Evolutionary conservation across 2,113 vertebrate species (phyloP), one percentile per base, ranked within the genome.

Genomic region (Perca flavescens): DNA sequence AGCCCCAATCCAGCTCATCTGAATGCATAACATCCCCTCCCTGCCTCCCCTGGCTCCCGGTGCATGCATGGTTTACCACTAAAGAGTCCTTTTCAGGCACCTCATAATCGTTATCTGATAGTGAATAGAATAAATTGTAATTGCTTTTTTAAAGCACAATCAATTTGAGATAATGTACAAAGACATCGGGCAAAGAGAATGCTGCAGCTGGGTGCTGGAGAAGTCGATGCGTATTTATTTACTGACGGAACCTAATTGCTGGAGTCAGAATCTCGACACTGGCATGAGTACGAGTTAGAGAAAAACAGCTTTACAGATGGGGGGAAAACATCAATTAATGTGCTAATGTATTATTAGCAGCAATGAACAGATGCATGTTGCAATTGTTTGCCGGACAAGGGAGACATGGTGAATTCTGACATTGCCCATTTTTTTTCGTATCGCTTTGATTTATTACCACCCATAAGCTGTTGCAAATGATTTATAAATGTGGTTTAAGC

Each of bases 121-220:
- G 89, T 62, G 50, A 91, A 89, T 74, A 90, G 79, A 93, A 93
- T 93, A 89, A 90, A 93, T 93, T 93, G 85, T 93, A 94, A 95
- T 94, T 92, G 93, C 84, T 90, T 94, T 93, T 94, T 94, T 88
- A 93, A 93, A 91, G 87, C 86, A 69, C 86, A 92, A 94, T 94
- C 93, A 93, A 94, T 94, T 94, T 89, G 72, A 90, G 87, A 92
- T 94, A 91, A 94, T 92, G 87, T 91, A 92, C 90, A 89, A 90
- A 93, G 92, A 93, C 86, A 87, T 84, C 60, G 83, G 86, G 86
- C 70, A 71, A 79, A 80, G 60, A 80, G 82, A 85, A 79, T 47
- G 82, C 83, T 91, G 82, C 83, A 80, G 80, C 86, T 79, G 86
- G 81, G 65, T 85, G 78, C 61, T 25, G 66, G 69, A 77, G 79